phyloP scores from a whole-genome alignment of 1,140 invertebrate genomes.

The Brachionus manjavacas region DNA sequence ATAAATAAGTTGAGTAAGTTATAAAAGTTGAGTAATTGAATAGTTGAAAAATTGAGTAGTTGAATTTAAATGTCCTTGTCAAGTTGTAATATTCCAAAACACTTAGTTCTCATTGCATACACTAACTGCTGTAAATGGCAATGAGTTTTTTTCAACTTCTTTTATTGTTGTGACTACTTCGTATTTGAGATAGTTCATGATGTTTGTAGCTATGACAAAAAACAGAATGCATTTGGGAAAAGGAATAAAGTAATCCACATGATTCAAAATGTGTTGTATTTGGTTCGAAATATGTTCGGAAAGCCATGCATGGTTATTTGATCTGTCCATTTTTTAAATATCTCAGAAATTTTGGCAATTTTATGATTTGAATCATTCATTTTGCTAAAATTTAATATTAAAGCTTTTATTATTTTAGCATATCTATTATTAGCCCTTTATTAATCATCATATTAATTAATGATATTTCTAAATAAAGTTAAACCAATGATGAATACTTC shows the following conservation, averaged over 20 bases:
- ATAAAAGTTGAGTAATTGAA: too few relatives aligned
- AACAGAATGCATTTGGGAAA: background rate
- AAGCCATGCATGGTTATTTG: constrained; percentile 6
- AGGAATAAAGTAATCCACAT: background rate
- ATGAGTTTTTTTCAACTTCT: background rate
- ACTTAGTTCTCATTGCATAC: constrained; percentile 34
- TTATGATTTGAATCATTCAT: background rate
- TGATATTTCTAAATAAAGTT: too few relatives aligned
- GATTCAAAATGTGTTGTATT: background rate
- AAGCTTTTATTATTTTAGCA: background rate
- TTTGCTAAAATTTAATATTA: background rate
- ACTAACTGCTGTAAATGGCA: constrained; percentile 24
- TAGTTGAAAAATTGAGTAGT: too few relatives aligned
- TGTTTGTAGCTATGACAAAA: background rate
- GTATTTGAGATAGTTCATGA: background rate
- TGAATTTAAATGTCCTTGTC: too few relatives aligned
- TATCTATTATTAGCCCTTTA: too few relatives aligned
- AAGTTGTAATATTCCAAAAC: too few relatives aligned
- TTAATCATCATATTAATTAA: too few relatives aligned
- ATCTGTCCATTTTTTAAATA: constrained; percentile 16
- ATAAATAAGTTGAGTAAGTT: too few relatives aligned
- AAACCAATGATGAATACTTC: too few relatives aligned
- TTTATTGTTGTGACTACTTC: constrained; percentile 8
- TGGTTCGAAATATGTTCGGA: background rate
- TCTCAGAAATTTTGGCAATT: background rate